Base-by-base conservation (phyloP, 2,113 vertebrate genomes). In the Ciconia stormi region DNA sequence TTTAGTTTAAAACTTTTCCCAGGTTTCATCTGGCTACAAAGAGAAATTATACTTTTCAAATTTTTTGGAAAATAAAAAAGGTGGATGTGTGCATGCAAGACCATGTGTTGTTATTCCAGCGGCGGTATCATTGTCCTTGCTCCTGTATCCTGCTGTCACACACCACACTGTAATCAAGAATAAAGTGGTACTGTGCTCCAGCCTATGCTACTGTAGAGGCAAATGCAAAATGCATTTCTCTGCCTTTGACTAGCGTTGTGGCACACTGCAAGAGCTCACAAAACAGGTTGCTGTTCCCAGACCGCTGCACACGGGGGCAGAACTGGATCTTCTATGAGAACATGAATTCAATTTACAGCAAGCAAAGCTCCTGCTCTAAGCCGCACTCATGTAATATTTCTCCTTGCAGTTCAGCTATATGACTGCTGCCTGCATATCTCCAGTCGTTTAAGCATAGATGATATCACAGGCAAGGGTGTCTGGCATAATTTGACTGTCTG, bases 261-360 rank as follows among this genome's bases (percentile, higher is more conserved):
- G 8, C 81, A 7, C 61, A 8, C 36, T 2, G 73, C 78, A n/a
- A 61, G 40, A 65, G 67, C 36, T 61, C 25, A 32, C 40, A 4
- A 40, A 82, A 30, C 73, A 8, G 30, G 36, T 15, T 97, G 96
- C 82, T 92, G 66, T 97, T 96, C 71, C 95, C 78, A 30, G 58
- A 49, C 34, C 34, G 82, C 71, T 66, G 93, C 96, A 93, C 96
- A 94, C 7, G 96, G 96, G 96, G 96, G 96, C 96, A 97, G 96
- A 91, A 71, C 96, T 56, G 92, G 73, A 97, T 95, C 93, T 97
- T 40, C 67, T 93, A 93, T 96, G 58, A 77, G 66, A 49, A 22
- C 22, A 1, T 1, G n/a, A 86, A 88, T 90, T 93, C 90, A 58
- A 66, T 96, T 88, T 73, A 32, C 73, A 56, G 96, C 84, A 32